Evolutionary conservation across 1,140 invertebrate genomes (phyloP).

Genomic region (Chelonus insularis): DNA sequence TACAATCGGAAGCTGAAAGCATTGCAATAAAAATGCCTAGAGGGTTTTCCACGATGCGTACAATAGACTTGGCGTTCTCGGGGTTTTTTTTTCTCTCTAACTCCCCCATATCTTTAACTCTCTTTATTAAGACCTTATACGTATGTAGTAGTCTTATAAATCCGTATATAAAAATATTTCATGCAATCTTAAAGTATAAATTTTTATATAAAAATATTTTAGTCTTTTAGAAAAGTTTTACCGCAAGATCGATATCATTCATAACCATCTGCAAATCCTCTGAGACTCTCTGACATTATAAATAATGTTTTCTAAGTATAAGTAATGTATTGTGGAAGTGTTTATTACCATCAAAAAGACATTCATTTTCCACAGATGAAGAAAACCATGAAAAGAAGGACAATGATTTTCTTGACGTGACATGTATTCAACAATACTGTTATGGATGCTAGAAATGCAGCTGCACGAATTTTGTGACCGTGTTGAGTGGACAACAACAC

Average conservation of each 20-base stretch:
- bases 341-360: conserved; percentile 1
- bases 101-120: neutral
- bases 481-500: neutral
- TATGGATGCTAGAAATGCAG: neutral
- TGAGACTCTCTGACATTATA: no score
- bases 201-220: no score
- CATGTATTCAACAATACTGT: neutral
- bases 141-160: no score
- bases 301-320: neutral
- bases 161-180: no score
- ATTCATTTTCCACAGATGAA: neutral
- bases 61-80: neutral
- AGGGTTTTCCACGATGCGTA: conserved; percentile 1
- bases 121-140: neutral
- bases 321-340: neutral
- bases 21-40: conserved; percentile 10
- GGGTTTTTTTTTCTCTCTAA: neutral
- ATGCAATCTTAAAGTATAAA: no score
- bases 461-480: neutral
- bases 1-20: neutral
- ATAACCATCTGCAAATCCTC: no score
- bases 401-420: neutral
- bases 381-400: neutral
- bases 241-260: no score
- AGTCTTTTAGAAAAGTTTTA: no score